Evolutionary conservation across 2,888 invertebrate species (phyloP), one percentile per base, ranked within the genome.

Genomic region (Zaprionus lineosus): DNA sequence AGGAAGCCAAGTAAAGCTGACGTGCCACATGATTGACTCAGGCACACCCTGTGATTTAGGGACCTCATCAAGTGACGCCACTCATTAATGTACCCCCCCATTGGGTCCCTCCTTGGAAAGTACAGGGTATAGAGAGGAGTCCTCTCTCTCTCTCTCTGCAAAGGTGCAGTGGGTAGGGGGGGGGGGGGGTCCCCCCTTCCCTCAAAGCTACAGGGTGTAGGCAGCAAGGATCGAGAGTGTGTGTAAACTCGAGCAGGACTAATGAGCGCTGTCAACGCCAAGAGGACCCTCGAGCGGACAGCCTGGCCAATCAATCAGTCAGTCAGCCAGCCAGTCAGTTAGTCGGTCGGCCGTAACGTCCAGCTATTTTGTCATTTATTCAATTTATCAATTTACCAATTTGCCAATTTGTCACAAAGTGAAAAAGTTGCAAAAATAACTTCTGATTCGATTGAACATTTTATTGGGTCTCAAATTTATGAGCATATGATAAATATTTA

Each of bases 391-490:
- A 24, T 24, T 24, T 24, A 24, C n/a, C 24, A 61, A 82, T 79
- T 78, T 60, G 28, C 46, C 56, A 64, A 51, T 58, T 62, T 40
- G 41, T 15, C 8, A 37, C 36, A 46, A 58, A 37, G 29, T 19
- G 19, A 37, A 63, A 44, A 11, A 24, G n/a, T n/a, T n/a, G n/a
- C 5, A 21, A 31, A 21, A 1, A 16, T 28, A 40, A 29, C 33
- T 58, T 47, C 12, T 21, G 60, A 66, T 65, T 52, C 26, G 18
- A 16, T 6, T 39, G 8, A 41, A 46, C 61, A 57, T 46, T 70
- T 73, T 68, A 73, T 62, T 61, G 67, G 29, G 44, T n/a, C 43
- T 11, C 4, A 36, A 68, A 61, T 72, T 72, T 60, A 72, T 44
- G 55, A 40, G 50, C 48, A 47, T 43, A 29, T 28, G 26, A 41